These are phyloP conservation scores for Parotocinclus haroldoi DNA, from an alignment of 2,797 vertebrate genomes.

Conservation along the genomic window DNA sequence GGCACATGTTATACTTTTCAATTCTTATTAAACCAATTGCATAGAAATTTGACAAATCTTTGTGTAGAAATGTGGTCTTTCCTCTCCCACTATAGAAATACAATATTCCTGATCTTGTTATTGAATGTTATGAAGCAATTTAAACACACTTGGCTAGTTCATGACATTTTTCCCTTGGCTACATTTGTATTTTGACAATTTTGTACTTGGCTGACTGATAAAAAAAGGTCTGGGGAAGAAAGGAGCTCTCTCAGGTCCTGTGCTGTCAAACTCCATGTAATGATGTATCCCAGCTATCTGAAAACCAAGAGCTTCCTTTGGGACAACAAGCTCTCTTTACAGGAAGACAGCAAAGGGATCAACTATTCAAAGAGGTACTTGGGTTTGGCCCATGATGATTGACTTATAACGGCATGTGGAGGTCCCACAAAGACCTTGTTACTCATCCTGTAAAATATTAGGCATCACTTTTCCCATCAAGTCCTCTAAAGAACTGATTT, in stretches of 20 bases:
- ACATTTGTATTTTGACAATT: conserved; percentile 19
- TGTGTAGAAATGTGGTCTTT: neutral
- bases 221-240: conserved; percentile 28
- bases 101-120: conserved; percentile 29
- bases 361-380: conserved; percentile 60
- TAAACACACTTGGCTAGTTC: conserved; percentile 10
- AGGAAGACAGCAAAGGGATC: conserved; percentile 13
- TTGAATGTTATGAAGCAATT: conserved; percentile 24
- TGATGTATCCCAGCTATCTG: conserved; percentile 34
- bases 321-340: conserved; percentile 6
- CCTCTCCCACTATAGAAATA: conserved; percentile 8
- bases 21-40: conserved; percentile 23
- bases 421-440: conserved; percentile 40
- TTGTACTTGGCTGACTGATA: conserved; percentile 15
- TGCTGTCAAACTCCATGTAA: conserved; percentile 31
- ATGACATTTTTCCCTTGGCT: conserved; percentile 14
- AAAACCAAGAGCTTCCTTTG: conserved; percentile 32
- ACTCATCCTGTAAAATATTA: conserved; percentile 11
- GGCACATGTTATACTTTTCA: neutral
- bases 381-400: conserved; percentile 49
- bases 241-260: conserved; percentile 23
- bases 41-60: neutral
- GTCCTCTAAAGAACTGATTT: neutral
- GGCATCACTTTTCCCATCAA: conserved; percentile 31
- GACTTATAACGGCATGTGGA: conserved; percentile 40